These are phyloP conservation scores for Rafetus swinhoei DNA, from an alignment of 2,113 vertebrate genomes.

Conservation along the genomic window DNA sequence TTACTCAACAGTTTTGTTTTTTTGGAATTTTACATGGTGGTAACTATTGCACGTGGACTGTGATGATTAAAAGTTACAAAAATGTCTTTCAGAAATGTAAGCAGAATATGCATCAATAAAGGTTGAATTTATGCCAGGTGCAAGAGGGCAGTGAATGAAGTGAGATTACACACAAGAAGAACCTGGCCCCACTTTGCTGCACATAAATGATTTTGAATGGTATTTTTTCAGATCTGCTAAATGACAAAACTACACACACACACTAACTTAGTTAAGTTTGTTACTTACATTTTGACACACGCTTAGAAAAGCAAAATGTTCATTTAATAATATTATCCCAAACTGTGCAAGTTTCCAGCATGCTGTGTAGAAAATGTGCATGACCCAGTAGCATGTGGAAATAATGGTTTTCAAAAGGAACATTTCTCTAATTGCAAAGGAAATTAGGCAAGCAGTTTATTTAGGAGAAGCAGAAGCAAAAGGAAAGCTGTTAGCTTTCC, in stretches of 20 bases:
- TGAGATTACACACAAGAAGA: fast-evolving
- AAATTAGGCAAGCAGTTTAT: conserved; percentile 84
- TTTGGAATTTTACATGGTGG: neutral
- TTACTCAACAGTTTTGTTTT: neutral
- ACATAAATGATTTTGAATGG: neutral
- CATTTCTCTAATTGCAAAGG: conserved; percentile 79
- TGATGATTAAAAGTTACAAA: neutral
- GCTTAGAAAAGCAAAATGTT: neutral
- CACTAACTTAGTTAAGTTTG: fast-evolving
- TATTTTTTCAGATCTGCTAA: neutral
- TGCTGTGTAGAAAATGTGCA: neutral
- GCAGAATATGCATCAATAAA: neutral
- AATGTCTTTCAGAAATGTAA: neutral
- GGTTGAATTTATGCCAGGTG: fast-evolving
- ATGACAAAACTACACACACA: neutral
- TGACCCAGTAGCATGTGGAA: conserved; percentile 57
- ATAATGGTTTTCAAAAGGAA: conserved; percentile 61
- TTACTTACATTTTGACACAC: neutral
- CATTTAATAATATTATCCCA: neutral
- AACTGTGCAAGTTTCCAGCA: neutral
- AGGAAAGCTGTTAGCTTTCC: conserved; percentile 76
- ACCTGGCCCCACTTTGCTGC: fast-evolving
- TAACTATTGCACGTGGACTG: neutral
- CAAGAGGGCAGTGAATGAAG: fast-evolving
- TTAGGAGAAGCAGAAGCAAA: conserved; percentile 84